A percentile compares a stretch with the other conserved stretches of the same genome.
Conservation (phyloP, 2,888 invertebrate species). For the Dendrolimus houi region DNA sequence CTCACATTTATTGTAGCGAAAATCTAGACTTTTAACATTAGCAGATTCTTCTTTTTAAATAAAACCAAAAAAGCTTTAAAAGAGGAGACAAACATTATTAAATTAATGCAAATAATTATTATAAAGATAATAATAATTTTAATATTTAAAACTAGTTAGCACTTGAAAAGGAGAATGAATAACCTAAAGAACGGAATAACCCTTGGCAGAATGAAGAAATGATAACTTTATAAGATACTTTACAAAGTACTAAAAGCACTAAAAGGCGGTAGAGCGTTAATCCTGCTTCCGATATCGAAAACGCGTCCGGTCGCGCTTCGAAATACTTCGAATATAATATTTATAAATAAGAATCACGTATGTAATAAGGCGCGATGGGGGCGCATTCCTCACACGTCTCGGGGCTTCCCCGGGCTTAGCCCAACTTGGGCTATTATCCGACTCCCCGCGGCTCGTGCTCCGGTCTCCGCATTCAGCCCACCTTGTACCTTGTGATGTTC, state of each 20-base stretch:
- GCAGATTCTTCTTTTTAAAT: too few species aligned
- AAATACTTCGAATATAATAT: conserved; percentile 48
- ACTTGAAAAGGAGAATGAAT: too few species aligned
- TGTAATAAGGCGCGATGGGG: conserved; percentile 60
- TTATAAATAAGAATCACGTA: conserved; percentile 72
- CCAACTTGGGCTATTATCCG: conserved; percentile 64
- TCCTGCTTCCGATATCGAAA: conserved; percentile 56
- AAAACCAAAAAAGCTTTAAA: too few species aligned
- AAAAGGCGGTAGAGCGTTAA: conserved; percentile 55
- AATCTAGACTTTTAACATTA: too few species aligned
- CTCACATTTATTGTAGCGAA: too few species aligned
- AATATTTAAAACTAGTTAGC: too few species aligned
- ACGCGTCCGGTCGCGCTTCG: conserved; percentile 27
- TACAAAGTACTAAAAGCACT: conserved; percentile 47
- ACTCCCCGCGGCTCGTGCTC: conserved; percentile 32
- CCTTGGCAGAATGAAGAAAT: conserved; percentile 1
- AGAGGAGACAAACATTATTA: too few species aligned
- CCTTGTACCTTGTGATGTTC: background rate
- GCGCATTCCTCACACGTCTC: conserved; percentile 68
- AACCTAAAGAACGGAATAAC: too few species aligned
- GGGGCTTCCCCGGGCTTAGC: conserved; percentile 56
- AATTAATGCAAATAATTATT: too few species aligned
- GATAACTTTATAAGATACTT: conserved; percentile 38
- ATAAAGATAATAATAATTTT: too few species aligned
- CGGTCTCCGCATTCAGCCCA: background rate